Conservation (phyloP, 2,113 vertebrate genomes). For the Peromyscus maniculatus region DNA sequence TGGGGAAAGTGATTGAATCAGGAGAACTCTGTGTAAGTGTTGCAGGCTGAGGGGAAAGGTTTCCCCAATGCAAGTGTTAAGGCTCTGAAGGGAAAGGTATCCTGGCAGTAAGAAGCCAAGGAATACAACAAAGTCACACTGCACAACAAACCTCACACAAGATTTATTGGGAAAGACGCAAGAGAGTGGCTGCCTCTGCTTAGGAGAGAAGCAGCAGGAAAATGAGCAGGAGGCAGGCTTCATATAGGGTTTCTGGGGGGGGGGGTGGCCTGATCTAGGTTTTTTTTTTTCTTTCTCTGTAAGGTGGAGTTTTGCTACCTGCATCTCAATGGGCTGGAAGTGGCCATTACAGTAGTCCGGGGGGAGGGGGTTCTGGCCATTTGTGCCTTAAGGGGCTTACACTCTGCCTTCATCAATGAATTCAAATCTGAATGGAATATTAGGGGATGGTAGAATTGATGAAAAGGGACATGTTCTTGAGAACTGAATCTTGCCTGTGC, state of each 20-base stretch:
- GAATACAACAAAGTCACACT: not conserved
- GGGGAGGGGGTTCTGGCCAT: too few relatives aligned
- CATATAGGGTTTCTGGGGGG: not conserved
- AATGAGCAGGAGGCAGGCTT: not conserved
- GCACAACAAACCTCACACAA: not conserved
- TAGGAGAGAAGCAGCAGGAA: not conserved
- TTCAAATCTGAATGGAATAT: not conserved
- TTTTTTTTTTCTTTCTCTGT: not conserved
- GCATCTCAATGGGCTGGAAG: not conserved
- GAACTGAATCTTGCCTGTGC: not conserved
- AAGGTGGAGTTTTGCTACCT: not conserved
- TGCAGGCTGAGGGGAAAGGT: not conserved
- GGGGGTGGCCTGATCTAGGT: not conserved
- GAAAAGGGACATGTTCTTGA: too few relatives aligned
- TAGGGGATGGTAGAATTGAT: not conserved
- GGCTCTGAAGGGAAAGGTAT: too few relatives aligned
- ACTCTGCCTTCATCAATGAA: not conserved
- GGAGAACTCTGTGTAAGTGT: not conserved
- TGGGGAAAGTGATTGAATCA: not conserved
- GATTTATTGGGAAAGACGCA: not conserved
- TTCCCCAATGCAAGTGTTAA: not conserved
- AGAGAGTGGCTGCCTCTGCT: not conserved
- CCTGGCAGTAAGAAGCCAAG: too few relatives aligned
- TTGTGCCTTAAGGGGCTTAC: not conserved
- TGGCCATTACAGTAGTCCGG: not conserved